Conservation (phyloP, 2,113 vertebrate species). For the Epinephelus moara region DNA sequence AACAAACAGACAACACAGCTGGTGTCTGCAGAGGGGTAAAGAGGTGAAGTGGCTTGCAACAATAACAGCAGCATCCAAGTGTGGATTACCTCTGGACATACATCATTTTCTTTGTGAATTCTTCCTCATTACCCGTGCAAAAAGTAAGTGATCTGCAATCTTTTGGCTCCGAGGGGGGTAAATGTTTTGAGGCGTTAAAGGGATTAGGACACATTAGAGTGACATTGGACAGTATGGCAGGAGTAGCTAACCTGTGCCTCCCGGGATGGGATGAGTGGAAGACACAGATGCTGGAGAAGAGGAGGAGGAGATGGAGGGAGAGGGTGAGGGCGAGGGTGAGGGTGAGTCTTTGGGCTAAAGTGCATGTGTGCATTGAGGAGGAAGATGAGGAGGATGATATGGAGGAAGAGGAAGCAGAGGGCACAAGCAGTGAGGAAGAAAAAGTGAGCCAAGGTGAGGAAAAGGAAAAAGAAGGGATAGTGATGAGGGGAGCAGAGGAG, state of each 20-base stretch:
- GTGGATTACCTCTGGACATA: not conserved
- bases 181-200: slow-evolving; percentile 18
- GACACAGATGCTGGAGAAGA: slow-evolving; percentile 27
- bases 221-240: slow-evolving; percentile 40
- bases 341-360: not conserved
- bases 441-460: not conserved
- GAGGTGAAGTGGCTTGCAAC: slow-evolving; percentile 17
- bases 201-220: not conserved
- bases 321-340: slow-evolving; percentile 37
- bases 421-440: not conserved
- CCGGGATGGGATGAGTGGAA: slow-evolving; percentile 44
- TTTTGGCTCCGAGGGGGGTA: not conserved
- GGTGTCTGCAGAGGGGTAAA: slow-evolving; percentile 33
- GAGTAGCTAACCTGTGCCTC: slow-evolving; percentile 8
- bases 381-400: not conserved
- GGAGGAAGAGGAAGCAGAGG: not conserved
- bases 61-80: slow-evolving; percentile 26
- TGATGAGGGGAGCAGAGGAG: not conserved
- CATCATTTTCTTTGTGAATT: not conserved
- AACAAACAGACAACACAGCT: slow-evolving; percentile 34
- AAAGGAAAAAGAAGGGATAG: not conserved
- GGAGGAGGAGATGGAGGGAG: slow-evolving; percentile 14
- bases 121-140: not conserved
- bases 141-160: slow-evolving; percentile 28
- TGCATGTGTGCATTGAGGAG: not conserved